Conservation (phyloP, 1,140 invertebrate genomes). For the Charaxes varanes region DNA sequence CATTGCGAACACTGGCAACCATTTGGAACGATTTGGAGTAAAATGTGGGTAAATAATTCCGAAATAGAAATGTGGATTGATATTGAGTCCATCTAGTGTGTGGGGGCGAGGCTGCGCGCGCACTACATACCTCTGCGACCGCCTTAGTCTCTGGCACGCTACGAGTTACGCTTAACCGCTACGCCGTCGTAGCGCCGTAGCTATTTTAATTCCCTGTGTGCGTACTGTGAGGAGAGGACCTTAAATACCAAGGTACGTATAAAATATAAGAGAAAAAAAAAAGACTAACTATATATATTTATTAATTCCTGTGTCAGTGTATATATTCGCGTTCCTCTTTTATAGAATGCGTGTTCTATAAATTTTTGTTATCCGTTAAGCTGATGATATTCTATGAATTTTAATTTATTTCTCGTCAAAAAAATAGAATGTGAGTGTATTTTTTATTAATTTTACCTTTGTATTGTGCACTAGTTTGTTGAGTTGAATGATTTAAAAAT, state of each 20-base stretch:
- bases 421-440: no score
- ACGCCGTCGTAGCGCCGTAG: constrained; percentile 47
- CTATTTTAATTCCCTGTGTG: constrained; percentile 27
- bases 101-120: constrained; percentile 66
- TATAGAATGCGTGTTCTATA: no score
- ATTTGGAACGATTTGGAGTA: constrained; percentile 27
- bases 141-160: constrained; percentile 53
- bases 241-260: constrained; percentile 21
- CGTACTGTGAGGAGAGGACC: constrained; percentile 31
- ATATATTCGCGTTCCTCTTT: no score
- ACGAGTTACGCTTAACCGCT: constrained; percentile 48
- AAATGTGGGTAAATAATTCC: constrained; percentile 44
- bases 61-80: constrained; percentile 59
- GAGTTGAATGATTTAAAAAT: no score
- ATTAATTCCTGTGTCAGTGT: no score
- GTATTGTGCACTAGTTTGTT: no score
- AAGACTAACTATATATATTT: no score
- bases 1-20: neutral
- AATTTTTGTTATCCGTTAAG: no score
- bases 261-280: no score
- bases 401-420: no score
- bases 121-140: constrained; percentile 47
- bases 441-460: no score
- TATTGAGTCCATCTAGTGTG: constrained; percentile 60
- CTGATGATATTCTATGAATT: no score